These are phyloP conservation scores for Mergus octosetaceus DNA, from an alignment of 2,797 vertebrate species.

Conservation along the genomic window DNA sequence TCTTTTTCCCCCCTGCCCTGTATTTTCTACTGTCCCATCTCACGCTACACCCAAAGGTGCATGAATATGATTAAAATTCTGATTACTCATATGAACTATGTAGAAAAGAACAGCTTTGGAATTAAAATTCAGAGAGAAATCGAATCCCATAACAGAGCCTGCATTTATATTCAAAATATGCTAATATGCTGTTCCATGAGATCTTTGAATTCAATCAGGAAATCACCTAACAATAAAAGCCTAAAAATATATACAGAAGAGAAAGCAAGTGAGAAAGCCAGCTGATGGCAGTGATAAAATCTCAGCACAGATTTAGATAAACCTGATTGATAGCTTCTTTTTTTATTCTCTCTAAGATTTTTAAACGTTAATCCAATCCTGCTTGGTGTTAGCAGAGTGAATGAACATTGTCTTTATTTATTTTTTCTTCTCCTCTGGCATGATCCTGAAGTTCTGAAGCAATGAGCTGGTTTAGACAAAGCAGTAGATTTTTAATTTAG, in stretches of 20 bases:
- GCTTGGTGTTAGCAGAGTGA: not conserved
- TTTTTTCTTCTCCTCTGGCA: not conserved
- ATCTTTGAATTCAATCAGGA: slow-evolving; percentile 44
- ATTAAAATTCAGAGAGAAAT: slow-evolving; percentile 69
- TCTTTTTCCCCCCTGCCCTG: not conserved
- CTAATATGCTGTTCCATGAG: slow-evolving; percentile 45
- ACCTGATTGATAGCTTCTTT: not conserved
- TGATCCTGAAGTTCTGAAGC: not conserved
- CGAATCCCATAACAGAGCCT: slow-evolving; percentile 34
- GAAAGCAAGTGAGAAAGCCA: slow-evolving; percentile 1
- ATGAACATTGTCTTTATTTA: not conserved
- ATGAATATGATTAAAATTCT: slow-evolving; percentile 51
- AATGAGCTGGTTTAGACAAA: not conserved
- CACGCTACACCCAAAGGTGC: not conserved
- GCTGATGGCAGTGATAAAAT: slow-evolving; percentile 39
- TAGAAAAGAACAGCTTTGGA: slow-evolving; percentile 50
- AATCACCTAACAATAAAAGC: slow-evolving; percentile 62
- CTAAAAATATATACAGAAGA: slow-evolving; percentile 15
- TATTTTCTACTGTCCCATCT: not conserved
- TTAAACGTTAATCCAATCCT: not conserved
- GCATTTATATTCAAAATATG: slow-evolving; percentile 67
- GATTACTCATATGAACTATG: slow-evolving; percentile 21
- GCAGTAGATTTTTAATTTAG: not conserved
- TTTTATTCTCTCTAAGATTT: not conserved
- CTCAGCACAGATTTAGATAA: not conserved